Percentiles rank a stretch among this genome's conserved stretches.
These are phyloP conservation scores for Thripadectes ignobilis DNA, from an alignment of 2,797 vertebrate genomes.

Conservation along the genomic window DNA sequence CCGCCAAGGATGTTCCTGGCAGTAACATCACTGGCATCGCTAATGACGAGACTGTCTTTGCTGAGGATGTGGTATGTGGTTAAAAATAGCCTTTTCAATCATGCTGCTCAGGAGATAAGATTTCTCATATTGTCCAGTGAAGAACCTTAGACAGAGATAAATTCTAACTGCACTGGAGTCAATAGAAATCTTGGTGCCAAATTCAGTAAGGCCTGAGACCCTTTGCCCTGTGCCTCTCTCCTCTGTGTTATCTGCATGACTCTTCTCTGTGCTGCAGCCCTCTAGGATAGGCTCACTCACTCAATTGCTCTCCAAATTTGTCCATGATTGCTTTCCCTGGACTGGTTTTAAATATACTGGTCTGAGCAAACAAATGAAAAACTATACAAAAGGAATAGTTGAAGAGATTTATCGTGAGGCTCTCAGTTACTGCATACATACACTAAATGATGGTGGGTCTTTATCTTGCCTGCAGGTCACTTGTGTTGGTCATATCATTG, in stretches of 20 bases:
- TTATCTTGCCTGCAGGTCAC: slow-evolving; percentile 83
- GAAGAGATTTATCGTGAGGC: background rate
- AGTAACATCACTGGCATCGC: slow-evolving; percentile 83
- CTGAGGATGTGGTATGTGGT: slow-evolving; percentile 80
- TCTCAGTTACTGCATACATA: background rate
- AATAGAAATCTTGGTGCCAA: background rate
- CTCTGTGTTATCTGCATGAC: background rate
- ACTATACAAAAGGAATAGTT: background rate
- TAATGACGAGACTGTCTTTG: slow-evolving; percentile 88
- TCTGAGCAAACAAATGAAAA: background rate
- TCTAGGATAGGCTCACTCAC: background rate
- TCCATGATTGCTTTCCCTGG: background rate
- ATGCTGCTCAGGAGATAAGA: background rate
- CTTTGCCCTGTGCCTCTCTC: background rate
- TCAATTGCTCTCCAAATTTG: background rate
- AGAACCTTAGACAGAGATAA: background rate
- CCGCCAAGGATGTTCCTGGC: slow-evolving; percentile 85
- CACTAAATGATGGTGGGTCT: background rate
- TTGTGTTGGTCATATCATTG: slow-evolving; percentile 92
- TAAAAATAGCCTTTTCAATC: background rate
- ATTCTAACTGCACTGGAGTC: background rate
- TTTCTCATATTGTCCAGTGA: background rate
- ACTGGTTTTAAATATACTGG: background rate
- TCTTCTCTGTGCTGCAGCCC: background rate
- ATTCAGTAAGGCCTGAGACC: background rate